Conservation (phyloP, 2,888 invertebrate species). For the Agonopterix alstromeriana region DNA sequence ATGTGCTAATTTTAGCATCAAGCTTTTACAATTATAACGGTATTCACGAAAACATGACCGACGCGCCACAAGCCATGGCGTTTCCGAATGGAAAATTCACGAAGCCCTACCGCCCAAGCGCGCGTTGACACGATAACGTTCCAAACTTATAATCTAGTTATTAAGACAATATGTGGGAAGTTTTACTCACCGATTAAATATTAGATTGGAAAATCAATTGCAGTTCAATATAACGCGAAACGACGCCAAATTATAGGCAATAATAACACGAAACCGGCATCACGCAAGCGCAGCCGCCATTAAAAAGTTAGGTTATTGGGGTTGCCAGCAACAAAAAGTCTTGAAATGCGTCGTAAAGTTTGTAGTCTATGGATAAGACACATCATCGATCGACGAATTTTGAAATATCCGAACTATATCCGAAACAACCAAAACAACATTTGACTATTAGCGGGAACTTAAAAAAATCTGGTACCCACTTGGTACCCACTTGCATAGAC, state of each 20-base stretch:
- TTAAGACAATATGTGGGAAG: constrained; percentile 1
- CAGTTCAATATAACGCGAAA: constrained; percentile 42
- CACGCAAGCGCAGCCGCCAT: constrained; percentile 76
- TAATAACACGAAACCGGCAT: constrained; percentile 72
- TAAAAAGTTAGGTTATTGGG: constrained; percentile 45
- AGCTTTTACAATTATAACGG: constrained; percentile 33
- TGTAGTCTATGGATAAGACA: background rate
- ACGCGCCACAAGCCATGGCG: constrained; percentile 60
- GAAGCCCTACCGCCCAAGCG: constrained; percentile 20
- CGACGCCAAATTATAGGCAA: constrained; percentile 64
- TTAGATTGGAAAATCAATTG: constrained; percentile 38
- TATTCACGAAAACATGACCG: constrained; percentile 40
- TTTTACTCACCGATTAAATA: constrained; percentile 36
- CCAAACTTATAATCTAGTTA: background rate
- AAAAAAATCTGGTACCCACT: background rate
- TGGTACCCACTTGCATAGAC: too few relatives aligned
- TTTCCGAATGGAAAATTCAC: constrained; percentile 58
- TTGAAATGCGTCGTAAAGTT: background rate
- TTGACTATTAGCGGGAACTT: background rate
- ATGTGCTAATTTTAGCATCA: constrained; percentile 20
- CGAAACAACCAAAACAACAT: background rate
- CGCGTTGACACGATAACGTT: background rate
- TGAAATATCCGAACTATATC: background rate
- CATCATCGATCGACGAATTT: constrained; percentile 1
- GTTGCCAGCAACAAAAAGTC: constrained; percentile 24